Conservation (phyloP, 2,888 invertebrate genomes). For the Megalurothrips usitatus region DNA sequence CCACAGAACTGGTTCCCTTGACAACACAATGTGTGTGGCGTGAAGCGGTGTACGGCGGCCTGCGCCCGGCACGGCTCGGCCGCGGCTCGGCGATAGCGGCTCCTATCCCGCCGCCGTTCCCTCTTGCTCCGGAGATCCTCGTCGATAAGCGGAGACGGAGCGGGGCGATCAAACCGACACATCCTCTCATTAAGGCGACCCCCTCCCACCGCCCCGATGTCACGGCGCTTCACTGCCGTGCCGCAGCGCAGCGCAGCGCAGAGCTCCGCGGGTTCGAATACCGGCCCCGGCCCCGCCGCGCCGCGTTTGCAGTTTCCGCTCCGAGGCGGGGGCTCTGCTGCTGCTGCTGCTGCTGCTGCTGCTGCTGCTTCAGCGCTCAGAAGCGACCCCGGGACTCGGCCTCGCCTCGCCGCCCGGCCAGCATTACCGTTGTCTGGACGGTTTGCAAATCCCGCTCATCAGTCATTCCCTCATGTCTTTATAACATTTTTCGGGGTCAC, state of each 20-base stretch:
- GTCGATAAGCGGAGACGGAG: too few species aligned
- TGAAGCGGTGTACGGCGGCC: not conserved
- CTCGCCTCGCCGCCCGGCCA: too few species aligned
- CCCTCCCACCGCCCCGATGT: not conserved
- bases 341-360: too few species aligned
- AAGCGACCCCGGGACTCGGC: too few species aligned
- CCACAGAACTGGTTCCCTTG: not conserved
- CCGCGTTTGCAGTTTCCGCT: too few species aligned
- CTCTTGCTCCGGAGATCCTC: too few species aligned
- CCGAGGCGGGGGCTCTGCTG: too few species aligned
- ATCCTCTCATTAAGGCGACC: not conserved
- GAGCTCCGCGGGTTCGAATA: too few species aligned
- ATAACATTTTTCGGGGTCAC: not conserved
- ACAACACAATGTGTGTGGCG: constrained; percentile 3
- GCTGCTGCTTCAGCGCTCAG: too few species aligned
- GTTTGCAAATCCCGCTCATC: constrained; percentile 6
- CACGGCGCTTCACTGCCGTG: too few species aligned
- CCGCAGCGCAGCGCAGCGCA: too few species aligned
- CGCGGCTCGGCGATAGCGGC: not conserved
- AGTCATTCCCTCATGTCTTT: constrained; percentile 5
- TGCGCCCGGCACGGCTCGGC: not conserved
- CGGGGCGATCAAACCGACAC: not conserved
- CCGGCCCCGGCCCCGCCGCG: too few species aligned
- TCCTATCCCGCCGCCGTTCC: not conserved
- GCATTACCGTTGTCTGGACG: not conserved